phyloP scores from a whole-genome alignment of 1,140 invertebrate species.

The Eubasilissa regina region DNA sequence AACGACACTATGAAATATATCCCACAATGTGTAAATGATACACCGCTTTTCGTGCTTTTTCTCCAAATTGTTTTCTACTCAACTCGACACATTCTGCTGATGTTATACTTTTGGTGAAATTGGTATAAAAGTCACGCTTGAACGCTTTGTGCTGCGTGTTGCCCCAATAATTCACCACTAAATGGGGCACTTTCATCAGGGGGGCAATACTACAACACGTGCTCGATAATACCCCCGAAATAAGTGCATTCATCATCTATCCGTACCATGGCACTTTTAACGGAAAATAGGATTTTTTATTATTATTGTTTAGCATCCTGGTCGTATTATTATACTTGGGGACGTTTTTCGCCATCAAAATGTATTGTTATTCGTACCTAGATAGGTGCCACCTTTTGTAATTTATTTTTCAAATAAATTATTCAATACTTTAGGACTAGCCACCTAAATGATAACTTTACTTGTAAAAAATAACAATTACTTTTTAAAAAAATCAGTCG shows the following conservation, averaged over 20 bases:
- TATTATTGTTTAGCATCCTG: no score
- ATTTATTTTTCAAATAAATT: no score
- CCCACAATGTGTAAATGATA: not conserved
- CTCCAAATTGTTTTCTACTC: not conserved
- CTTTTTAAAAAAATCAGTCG: no score
- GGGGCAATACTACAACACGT: slow-evolving; percentile 39
- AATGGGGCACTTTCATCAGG: slow-evolving; percentile 29
- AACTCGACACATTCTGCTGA: not conserved
- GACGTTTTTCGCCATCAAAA: no score
- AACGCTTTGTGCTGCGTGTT: slow-evolving; percentile 15
- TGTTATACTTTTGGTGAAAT: slow-evolving; percentile 19
- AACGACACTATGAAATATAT: not conserved
- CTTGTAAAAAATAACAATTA: no score
- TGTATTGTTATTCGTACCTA: no score
- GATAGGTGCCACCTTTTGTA: no score
- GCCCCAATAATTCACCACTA: slow-evolving; percentile 20
- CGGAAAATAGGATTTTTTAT: no score
- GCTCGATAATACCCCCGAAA: slow-evolving; percentile 5
- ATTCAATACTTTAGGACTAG: no score
- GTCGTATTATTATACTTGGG: no score
- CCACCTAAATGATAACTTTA: no score
- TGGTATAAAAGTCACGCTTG: slow-evolving; percentile 13
- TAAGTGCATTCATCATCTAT: slow-evolving; percentile 26
- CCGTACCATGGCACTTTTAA: not conserved
- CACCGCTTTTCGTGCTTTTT: not conserved